A percentile compares a stretch with the other conserved stretches of the same genome.
phyloP scores from a whole-genome alignment of 2,888 invertebrate species.

The Melanostoma mellinum region DNA sequence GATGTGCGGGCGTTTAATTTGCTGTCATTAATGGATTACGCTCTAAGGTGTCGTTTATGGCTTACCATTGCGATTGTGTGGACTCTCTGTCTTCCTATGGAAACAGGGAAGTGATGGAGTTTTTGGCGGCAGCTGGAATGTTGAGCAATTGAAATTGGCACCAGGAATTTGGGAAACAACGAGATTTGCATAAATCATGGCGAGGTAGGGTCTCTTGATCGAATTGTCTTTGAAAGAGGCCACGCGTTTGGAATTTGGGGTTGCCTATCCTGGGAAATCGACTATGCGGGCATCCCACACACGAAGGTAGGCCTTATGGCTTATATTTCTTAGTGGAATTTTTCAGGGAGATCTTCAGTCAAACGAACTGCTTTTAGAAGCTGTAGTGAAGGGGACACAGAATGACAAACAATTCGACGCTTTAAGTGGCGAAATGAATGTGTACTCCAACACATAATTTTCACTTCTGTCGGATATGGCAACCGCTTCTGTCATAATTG shows the following conservation, averaged over 20 bases:
- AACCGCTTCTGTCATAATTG: too few relatives aligned
- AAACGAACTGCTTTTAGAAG: too few relatives aligned
- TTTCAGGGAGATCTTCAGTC: too few relatives aligned
- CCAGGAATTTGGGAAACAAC: conserved; percentile 3
- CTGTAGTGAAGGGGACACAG: too few relatives aligned
- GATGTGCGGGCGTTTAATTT: conserved; percentile 69
- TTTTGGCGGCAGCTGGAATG: conserved; percentile 19
- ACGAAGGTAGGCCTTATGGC: too few relatives aligned
- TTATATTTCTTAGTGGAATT: too few relatives aligned
- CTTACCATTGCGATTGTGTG: conserved; percentile 12
- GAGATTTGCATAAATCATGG: conserved; percentile 29
- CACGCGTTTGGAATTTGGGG: not conserved
- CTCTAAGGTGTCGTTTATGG: conserved; percentile 63
- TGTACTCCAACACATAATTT: too few relatives aligned
- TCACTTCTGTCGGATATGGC: too few relatives aligned
- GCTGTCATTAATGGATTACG: conserved; percentile 65
- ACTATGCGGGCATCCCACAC: too few relatives aligned
- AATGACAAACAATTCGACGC: too few relatives aligned
- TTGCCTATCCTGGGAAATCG: not conserved
- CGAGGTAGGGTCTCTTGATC: conserved; percentile 5
- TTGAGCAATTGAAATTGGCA: conserved; percentile 3
- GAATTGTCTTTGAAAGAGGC: not conserved
- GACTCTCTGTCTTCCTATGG: conserved; percentile 40
- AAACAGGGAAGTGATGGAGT: conserved; percentile 40
- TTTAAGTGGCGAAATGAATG: too few relatives aligned